Percentiles rank a stretch among this genome's conserved stretches.
Conservation (phyloP, 2,797 vertebrate genomes). For the Peromyscus nudipes region DNA sequence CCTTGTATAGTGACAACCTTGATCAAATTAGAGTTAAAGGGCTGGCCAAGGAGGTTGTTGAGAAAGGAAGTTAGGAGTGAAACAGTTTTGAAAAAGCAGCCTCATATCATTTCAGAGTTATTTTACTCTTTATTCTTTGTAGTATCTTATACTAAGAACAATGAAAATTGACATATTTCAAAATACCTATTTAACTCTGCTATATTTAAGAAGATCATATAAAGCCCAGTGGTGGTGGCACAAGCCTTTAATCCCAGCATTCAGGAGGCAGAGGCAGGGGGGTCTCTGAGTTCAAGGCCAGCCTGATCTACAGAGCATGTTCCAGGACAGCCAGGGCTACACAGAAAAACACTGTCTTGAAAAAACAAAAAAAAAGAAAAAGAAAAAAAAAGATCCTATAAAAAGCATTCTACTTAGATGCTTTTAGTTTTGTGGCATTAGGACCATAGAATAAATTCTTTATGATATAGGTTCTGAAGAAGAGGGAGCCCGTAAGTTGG, state of each 20-base stretch:
- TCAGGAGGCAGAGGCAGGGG: not conserved
- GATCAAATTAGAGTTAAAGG: slow-evolving; percentile 6
- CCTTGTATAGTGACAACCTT: slow-evolving; percentile 21
- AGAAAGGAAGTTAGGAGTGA: slow-evolving; percentile 53
- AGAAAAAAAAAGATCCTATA: not conserved
- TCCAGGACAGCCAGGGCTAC: not conserved
- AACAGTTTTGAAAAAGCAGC: slow-evolving; percentile 34
- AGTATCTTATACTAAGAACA: slow-evolving; percentile 48
- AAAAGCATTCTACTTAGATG: slow-evolving; percentile 50
- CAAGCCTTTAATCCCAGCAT: not conserved
- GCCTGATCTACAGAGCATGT: not conserved
- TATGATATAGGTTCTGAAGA: slow-evolving; percentile 67
- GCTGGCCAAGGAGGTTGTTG: not conserved
- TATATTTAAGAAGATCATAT: slow-evolving; percentile 52
- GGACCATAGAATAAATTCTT: slow-evolving; percentile 52
- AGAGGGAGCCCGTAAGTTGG: slow-evolving; percentile 65
- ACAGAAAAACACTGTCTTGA: not conserved
- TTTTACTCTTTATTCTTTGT: slow-evolving; percentile 62
- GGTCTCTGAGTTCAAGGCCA: not conserved
- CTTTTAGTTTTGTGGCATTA: slow-evolving; percentile 61
- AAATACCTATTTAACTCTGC: slow-evolving; percentile 29
- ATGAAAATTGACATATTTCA: slow-evolving; percentile 53
- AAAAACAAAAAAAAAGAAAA: not conserved
- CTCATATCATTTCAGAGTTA: slow-evolving; percentile 36
- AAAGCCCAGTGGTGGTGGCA: not conserved